These are phyloP conservation scores for Lasioglossum pauxillum DNA, from an alignment of 2,888 invertebrate genomes.

Conservation along the genomic window DNA sequence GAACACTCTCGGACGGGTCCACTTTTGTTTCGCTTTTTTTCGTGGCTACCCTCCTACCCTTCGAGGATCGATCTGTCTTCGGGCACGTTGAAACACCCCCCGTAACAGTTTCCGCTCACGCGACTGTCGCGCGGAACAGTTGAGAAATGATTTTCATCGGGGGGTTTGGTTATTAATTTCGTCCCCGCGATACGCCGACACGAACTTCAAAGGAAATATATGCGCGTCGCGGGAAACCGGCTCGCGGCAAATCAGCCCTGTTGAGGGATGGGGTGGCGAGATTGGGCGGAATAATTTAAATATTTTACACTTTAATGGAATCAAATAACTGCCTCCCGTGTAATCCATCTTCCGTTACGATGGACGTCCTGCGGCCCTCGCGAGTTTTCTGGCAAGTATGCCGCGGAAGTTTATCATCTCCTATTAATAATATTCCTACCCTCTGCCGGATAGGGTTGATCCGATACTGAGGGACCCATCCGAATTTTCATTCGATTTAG, in stretches of 20 bases:
- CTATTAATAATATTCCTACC: neutral
- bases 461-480: neutral
- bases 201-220: conserved; percentile 31
- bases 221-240: neutral
- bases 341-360: conserved; percentile 2
- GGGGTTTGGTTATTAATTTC: conserved; percentile 39
- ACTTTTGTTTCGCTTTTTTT: conserved; percentile 47
- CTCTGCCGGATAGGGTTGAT: neutral
- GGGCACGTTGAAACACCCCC: conserved; percentile 20
- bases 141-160: conserved; percentile 38
- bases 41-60: neutral
- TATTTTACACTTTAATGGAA: conserved; percentile 2
- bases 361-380: neutral
- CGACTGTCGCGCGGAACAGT: conserved; percentile 9
- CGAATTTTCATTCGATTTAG: neutral
- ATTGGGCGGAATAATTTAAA: conserved; percentile 7
- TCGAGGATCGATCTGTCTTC: conserved; percentile 48
- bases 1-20: conserved; percentile 26
- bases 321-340: neutral
- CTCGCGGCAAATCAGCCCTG: neutral
- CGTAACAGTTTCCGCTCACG: conserved; percentile 27
- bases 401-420: neutral
- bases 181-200: neutral
- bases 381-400: neutral
- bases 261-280: neutral